A percentile compares a stretch with the other conserved stretches of the same genome.
Conservation (phyloP, 2,797 vertebrate genomes). For the Dallia pectoralis region DNA sequence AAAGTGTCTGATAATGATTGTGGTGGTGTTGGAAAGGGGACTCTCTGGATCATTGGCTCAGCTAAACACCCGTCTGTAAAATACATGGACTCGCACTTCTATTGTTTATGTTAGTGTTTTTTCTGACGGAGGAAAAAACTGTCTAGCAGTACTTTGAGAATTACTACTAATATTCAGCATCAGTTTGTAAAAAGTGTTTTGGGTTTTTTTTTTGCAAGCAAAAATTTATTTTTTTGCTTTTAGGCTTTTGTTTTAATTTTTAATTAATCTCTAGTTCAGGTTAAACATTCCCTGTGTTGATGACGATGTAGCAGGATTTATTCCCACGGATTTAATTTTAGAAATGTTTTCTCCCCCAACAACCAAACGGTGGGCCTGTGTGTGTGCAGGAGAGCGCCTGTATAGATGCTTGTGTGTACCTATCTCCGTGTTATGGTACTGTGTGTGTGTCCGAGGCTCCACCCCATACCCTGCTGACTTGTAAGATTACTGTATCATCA, state of each 20-base stretch:
- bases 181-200: slow-evolving; percentile 48
- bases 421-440: slow-evolving; percentile 13
- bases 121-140: slow-evolving; percentile 49
- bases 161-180: slow-evolving; percentile 40
- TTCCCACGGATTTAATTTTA: slow-evolving; percentile 52
- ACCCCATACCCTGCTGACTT: not conserved
- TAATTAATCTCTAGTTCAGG: slow-evolving; percentile 29
- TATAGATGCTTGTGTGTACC: slow-evolving; percentile 24
- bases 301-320: slow-evolving; percentile 56
- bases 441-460: not conserved
- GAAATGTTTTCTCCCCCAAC: slow-evolving; percentile 40
- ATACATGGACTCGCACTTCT: slow-evolving; percentile 50
- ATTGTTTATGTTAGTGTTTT: slow-evolving; percentile 33
- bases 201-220: slow-evolving; percentile 22
- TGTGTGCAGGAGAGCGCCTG: not conserved
- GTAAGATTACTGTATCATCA: not conserved
- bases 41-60: slow-evolving; percentile 53
- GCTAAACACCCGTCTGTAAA: slow-evolving; percentile 54
- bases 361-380: not conserved
- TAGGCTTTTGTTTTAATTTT: slow-evolving; percentile 47
- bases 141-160: slow-evolving; percentile 69
- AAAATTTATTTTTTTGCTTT: slow-evolving; percentile 43
- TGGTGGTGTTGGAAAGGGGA: slow-evolving; percentile 15
- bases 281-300: slow-evolving; percentile 71
- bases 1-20: slow-evolving; percentile 29